phyloP scores from a whole-genome alignment of 2,888 invertebrate genomes.

The Tachina lurida region DNA sequence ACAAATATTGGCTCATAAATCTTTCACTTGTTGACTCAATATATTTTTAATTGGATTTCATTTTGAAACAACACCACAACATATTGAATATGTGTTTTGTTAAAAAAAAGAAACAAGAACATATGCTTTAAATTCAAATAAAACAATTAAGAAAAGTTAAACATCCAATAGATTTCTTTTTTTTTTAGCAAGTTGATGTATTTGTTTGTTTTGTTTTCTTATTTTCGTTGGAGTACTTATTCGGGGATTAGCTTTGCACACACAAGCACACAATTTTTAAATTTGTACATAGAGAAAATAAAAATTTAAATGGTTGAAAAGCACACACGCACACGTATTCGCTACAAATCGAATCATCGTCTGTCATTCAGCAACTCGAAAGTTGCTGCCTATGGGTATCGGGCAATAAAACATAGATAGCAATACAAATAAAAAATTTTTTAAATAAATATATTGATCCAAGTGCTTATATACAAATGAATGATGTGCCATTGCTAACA shows the following conservation, averaged over 20 bases:
- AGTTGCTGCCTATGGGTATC: constrained; percentile 33
- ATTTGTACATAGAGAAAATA: not conserved
- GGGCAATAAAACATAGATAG: constrained; percentile 19
- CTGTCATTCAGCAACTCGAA: constrained; percentile 77
- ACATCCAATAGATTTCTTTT: constrained; percentile 69
- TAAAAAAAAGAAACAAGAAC: not conserved
- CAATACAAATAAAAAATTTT: constrained; percentile 2
- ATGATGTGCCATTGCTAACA: constrained; percentile 4
- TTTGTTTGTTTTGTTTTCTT: constrained; percentile 46
- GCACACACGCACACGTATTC: constrained; percentile 42
- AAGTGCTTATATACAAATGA: constrained; percentile 28
- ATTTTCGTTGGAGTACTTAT: too few species aligned
- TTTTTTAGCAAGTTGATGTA: constrained; percentile 60
- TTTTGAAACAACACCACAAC: constrained; percentile 23
- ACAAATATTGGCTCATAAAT: constrained; percentile 77
- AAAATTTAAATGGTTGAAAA: constrained; percentile 21
- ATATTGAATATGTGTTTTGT: constrained; percentile 12
- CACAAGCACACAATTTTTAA: not conserved
- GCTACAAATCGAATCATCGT: constrained; percentile 80
- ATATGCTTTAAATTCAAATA: constrained; percentile 58
- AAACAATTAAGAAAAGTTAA: constrained; percentile 40
- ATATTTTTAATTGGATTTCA: constrained; percentile 76
- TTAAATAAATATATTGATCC: constrained; percentile 28
- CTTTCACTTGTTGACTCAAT: constrained; percentile 79
- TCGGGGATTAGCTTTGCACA: constrained; percentile 45